Evolutionary conservation across 2,888 invertebrate genomes (phyloP).

Genomic region (Stramonita haemastoma): DNA sequence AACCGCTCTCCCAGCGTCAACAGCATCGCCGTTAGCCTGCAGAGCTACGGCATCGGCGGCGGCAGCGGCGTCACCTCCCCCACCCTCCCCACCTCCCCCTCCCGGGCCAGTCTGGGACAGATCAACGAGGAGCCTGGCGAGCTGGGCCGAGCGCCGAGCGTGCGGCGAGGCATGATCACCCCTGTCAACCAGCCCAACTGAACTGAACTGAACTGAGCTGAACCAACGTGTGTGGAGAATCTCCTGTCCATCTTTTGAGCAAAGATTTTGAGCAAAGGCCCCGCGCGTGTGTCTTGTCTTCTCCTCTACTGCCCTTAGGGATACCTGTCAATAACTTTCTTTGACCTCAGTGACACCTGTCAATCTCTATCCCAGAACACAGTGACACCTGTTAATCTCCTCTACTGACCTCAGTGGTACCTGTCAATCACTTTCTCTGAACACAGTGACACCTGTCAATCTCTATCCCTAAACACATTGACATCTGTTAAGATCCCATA

Average conservation of each 20-base stretch:
- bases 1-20: constrained; percentile 37
- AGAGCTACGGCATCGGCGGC: constrained; percentile 36
- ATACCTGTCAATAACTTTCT: too few relatives aligned
- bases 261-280: too few relatives aligned
- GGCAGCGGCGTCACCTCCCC: background rate
- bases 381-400: background rate
- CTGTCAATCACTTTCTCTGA: background rate
- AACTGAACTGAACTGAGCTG: too few relatives aligned
- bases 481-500: too few relatives aligned
- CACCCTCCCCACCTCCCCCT: background rate
- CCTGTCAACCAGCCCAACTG: background rate
- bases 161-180: background rate
- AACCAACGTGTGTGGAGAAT: too few relatives aligned
- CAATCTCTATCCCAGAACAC: background rate
- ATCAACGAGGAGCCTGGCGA: background rate
- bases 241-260: too few relatives aligned
- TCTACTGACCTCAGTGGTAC: background rate
- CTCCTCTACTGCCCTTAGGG: too few relatives aligned
- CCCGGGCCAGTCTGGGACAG: constrained; percentile 23
- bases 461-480: too few relatives aligned
- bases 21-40: constrained; percentile 36
- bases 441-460: too few relatives aligned
- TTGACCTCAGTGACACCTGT: background rate
- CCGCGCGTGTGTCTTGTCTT: too few relatives aligned
- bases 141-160: background rate